phyloP scores from a whole-genome alignment of 2,113 vertebrate genomes.

The Glareola pratincola region DNA sequence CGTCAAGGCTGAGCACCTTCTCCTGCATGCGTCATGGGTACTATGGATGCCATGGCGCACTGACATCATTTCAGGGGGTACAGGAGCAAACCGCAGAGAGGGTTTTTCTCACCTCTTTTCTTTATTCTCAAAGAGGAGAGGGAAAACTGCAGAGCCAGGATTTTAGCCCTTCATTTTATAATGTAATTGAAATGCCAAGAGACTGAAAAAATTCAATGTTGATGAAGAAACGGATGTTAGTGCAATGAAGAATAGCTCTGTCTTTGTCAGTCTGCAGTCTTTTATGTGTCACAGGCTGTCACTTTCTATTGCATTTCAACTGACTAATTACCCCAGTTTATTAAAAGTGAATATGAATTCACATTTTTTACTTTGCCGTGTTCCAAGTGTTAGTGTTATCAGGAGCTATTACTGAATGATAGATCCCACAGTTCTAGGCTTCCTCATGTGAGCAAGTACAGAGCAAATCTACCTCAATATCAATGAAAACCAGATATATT shows the following conservation, averaged over 20 bases:
- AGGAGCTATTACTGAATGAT: slow-evolving; percentile 58
- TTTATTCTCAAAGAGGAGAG: slow-evolving; percentile 9
- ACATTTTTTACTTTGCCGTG: slow-evolving; percentile 59
- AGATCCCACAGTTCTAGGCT: slow-evolving; percentile 28
- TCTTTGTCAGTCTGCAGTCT: slow-evolving; percentile 70
- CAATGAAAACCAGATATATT: slow-evolving; percentile 35
- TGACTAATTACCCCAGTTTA: slow-evolving; percentile 73
- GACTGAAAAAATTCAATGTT: slow-evolving; percentile 72
- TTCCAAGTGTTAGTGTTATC: slow-evolving; percentile 57
- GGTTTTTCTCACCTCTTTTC: not conserved
- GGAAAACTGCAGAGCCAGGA: slow-evolving; percentile 60
- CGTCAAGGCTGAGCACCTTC: not conserved
- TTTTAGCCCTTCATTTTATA: slow-evolving; percentile 71
- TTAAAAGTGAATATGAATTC: slow-evolving; percentile 76
- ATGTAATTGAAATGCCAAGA: slow-evolving; percentile 74
- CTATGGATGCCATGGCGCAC: not conserved
- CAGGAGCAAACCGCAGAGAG: not conserved
- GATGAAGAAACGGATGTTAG: slow-evolving; percentile 73
- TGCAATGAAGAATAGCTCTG: slow-evolving; percentile 60
- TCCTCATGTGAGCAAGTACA: slow-evolving; percentile 53
- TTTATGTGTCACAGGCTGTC: slow-evolving; percentile 73
- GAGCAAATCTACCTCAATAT: slow-evolving; percentile 7
- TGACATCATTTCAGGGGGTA: not conserved
- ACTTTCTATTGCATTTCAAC: slow-evolving; percentile 68
- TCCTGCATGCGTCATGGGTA: not conserved